Conservation (phyloP, 2,888 invertebrate species). For the Temnothorax unifasciatus region DNA sequence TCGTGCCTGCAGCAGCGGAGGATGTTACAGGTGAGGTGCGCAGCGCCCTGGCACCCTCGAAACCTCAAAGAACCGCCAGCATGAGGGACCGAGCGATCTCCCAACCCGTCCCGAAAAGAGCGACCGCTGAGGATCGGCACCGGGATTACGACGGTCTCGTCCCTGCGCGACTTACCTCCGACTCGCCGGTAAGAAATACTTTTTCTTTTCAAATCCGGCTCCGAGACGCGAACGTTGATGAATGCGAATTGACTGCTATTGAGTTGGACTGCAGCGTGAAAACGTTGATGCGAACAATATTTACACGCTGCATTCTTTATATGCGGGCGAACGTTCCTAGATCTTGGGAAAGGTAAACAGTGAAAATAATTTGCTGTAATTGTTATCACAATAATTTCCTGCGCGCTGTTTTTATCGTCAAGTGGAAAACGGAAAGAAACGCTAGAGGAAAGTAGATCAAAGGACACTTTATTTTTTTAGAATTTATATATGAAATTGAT, state of each 20-base stretch:
- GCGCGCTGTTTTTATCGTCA: neutral
- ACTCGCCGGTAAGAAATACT: slow-evolving; percentile 79
- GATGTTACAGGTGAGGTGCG: slow-evolving; percentile 92
- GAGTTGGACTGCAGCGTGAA: neutral
- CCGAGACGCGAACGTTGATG: neutral
- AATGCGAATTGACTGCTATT: neutral
- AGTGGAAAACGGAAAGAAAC: neutral
- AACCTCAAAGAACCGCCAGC: slow-evolving; percentile 95
- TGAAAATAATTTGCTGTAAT: slow-evolving; percentile 17
- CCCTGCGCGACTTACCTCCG: slow-evolving; percentile 74
- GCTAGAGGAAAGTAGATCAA: neutral
- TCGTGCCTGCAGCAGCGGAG: slow-evolving; percentile 86
- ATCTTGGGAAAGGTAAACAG: neutral
- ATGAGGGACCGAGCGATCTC: slow-evolving; percentile 90
- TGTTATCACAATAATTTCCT: neutral
- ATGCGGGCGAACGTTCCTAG: neutral
- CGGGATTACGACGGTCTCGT: slow-evolving; percentile 81
- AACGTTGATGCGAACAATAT: neutral
- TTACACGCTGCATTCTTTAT: neutral
- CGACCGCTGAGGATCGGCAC: slow-evolving; percentile 54
- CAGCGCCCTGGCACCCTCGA: slow-evolving; percentile 93
- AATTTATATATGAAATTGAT: slow-evolving; percentile 1
- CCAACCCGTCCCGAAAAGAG: slow-evolving; percentile 79
- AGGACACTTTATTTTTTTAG: neutral
- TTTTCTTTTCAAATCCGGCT: neutral